Evolutionary conservation across 2,888 invertebrate genomes (phyloP).

Genomic region (Caenorhabditis sp.): DNA sequence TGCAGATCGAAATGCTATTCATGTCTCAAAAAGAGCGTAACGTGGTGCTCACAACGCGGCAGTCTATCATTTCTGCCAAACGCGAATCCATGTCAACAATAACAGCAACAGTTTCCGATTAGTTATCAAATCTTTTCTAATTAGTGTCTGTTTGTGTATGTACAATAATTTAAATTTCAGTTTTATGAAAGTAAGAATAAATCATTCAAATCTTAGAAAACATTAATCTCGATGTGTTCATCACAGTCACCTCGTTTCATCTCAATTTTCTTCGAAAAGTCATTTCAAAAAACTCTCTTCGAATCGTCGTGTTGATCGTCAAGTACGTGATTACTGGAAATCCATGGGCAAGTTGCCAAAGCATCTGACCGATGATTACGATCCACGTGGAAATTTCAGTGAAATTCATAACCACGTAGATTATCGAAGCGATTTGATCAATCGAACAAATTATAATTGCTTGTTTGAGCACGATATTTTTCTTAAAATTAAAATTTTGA

Average conservation of each 20-base stretch:
- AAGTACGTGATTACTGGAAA: neutral
- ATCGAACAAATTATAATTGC: neutral
- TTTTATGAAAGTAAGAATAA: neutral
- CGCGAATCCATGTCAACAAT: neutral
- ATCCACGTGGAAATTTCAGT: neutral
- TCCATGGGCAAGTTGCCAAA: neutral
- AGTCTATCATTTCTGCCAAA: slow-evolving; percentile 1
- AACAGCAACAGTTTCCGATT: neutral
- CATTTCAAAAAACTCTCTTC: neutral
- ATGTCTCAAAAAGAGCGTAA: slow-evolving; percentile 35
- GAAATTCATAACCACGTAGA: neutral
- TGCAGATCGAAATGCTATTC: slow-evolving; percentile 39
- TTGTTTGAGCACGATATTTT: neutral
- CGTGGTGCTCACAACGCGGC: slow-evolving; percentile 20
- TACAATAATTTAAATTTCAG: neutral
- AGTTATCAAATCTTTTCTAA: neutral
- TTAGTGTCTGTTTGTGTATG: neutral
- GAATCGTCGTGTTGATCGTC: neutral
- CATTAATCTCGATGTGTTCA: no score
- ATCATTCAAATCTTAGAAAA: no score
- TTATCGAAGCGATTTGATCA: neutral
- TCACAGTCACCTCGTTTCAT: no score
- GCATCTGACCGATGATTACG: neutral
- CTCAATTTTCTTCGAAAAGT: no score
- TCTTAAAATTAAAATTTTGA: neutral